A percentile compares a stretch with the other conserved stretches of the same genome.
Conservation (phyloP, 2,888 invertebrate species). For the Spisula solida region DNA sequence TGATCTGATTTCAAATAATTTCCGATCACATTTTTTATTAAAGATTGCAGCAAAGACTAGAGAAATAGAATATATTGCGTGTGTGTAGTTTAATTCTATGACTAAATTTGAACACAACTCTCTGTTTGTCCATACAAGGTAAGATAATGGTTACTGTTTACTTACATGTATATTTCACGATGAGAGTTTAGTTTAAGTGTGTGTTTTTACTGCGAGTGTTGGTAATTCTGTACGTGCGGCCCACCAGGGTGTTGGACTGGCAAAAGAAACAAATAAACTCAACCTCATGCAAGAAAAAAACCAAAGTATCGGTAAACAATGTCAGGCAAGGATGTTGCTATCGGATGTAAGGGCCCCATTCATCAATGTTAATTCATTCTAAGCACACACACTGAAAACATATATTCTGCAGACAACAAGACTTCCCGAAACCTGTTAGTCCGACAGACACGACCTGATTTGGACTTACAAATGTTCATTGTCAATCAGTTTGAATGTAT, state of each 20-base stretch:
- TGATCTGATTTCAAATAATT: neutral
- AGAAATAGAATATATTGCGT: neutral
- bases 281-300: conserved; percentile 46
- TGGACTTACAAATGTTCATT: too few species aligned
- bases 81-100: neutral
- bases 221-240: conserved; percentile 66
- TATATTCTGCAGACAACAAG: too few species aligned
- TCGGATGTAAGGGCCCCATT: neutral
- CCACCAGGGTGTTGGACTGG: conserved; percentile 69
- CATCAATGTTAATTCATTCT: neutral
- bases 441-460: too few species aligned
- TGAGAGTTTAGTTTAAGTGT: conserved; percentile 53
- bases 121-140: neutral
- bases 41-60: neutral
- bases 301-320: conserved; percentile 19
- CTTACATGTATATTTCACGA: conserved; percentile 60
- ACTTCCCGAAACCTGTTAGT: too few species aligned
- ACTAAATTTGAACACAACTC: neutral
- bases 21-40: neutral
- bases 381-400: too few species aligned
- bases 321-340: neutral
- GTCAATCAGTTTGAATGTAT: too few species aligned
- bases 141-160: conserved; percentile 36
- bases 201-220: conserved; percentile 64
- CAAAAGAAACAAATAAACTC: conserved; percentile 69